A percentile compares a stretch with the other conserved stretches of the same genome.
Conservation (phyloP, 2,888 invertebrate species). For the Chironomus riparius region DNA sequence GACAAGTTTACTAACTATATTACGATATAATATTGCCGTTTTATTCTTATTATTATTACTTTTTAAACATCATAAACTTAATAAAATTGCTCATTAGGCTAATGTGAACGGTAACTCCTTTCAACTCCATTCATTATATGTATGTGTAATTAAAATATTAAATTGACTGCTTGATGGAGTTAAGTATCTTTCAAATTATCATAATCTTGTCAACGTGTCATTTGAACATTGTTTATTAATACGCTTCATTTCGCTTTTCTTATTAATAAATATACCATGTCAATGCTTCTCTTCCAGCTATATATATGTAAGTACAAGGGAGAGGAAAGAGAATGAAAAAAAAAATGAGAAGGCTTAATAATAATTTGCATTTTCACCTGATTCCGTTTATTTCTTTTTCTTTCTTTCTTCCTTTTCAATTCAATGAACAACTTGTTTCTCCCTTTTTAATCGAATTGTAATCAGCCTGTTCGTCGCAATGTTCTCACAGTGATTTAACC, state of each 20-base stretch:
- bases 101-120: background rate
- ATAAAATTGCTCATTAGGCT: constrained; percentile 1
- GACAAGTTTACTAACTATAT: background rate
- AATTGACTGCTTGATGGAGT: constrained; percentile 2
- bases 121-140: background rate
- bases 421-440: background rate
- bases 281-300: too few species aligned
- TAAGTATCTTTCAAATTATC: constrained; percentile 26
- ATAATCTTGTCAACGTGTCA: constrained; percentile 25
- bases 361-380: constrained; percentile 2
- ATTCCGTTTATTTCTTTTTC: background rate
- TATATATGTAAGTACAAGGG: too few species aligned
- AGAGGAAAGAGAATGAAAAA: background rate
- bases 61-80: constrained; percentile 7
- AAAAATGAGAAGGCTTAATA: background rate
- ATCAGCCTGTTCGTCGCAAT: background rate
- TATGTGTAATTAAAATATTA: constrained; percentile 22
- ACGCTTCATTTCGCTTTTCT: constrained; percentile 14
- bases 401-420: background rate
- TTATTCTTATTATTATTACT: background rate
- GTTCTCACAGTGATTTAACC: constrained; percentile 22
- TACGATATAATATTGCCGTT: background rate
- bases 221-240: constrained; percentile 23
- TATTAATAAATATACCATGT: background rate
- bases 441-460: constrained; percentile 17